Evolutionary conservation across 2,888 invertebrate genomes (phyloP).

Genomic region (Artemia sinica): DNA sequence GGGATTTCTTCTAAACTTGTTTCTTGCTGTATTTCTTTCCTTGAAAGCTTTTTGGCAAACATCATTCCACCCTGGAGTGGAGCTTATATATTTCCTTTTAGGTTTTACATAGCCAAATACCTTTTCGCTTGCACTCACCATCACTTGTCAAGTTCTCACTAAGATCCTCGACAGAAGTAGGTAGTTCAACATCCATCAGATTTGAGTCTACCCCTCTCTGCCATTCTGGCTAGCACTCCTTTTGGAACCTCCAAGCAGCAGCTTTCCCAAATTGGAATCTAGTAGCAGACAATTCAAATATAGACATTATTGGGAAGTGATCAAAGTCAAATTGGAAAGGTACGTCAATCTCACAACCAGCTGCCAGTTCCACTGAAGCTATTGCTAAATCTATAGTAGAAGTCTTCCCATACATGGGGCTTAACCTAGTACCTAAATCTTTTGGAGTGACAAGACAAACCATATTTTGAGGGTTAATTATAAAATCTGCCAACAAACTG

Average conservation of each 20-base stretch:
- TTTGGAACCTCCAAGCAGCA: background rate
- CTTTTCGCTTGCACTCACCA: background rate
- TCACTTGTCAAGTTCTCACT: background rate
- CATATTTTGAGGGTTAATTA: background rate
- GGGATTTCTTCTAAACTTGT: too few relatives aligned
- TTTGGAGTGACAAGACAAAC: background rate
- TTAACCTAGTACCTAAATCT: background rate
- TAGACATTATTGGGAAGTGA: background rate
- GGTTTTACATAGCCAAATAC: background rate
- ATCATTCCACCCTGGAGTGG: background rate
- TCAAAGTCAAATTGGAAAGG: background rate
- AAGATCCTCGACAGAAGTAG: background rate
- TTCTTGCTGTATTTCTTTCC: too few relatives aligned
- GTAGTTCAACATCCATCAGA: conserved; percentile 2
- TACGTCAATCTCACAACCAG: background rate
- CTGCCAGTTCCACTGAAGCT: background rate
- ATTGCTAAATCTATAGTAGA: conserved; percentile 12
- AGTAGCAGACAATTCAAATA: background rate
- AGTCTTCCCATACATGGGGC: background rate
- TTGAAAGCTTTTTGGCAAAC: too few relatives aligned
- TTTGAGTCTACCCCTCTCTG: background rate
- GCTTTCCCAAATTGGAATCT: background rate
- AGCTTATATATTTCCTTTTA: background rate
- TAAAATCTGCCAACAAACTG: background rate
- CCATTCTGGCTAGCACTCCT: conserved; percentile 1